Base-by-base conservation (phyloP, 1,140 invertebrate species). In the Armadillidium nasatum region DNA sequence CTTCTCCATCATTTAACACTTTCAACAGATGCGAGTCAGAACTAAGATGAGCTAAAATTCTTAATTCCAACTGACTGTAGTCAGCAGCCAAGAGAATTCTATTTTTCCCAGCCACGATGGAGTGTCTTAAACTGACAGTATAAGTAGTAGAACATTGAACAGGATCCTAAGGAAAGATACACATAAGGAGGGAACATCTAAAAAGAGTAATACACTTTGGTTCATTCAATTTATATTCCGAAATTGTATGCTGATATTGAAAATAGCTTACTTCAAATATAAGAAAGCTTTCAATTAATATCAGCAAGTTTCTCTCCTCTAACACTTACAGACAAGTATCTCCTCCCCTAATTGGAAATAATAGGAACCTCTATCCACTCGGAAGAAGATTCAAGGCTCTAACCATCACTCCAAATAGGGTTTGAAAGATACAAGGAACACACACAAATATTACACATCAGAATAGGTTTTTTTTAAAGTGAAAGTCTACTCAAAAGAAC, bases 11-110 rank as follows among this genome's bases (percentile, higher is more conserved):
- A 69, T 89, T 89, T 85, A 98, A 89, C 66, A 93, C 90, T 46
- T 86, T 83, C 43, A 89, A 86, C 11, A 98, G 84, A 45, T 88
- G 87, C n/a, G 84, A 72, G 86, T 99, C 97, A 80, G 89, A 84
- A 11, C 93, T 94, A 78, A 97, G 89, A 85, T 98, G 94, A 21
- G 96, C 93, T 79, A 99, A 87, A 76, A 99, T 90, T 80, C 97
- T 87, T 82, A 99, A 88, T 86, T 99, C 97, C 71, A 99, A 85
- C 85, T 99, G 97, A 83, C 93, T 96, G 85, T 96, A 99, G 86
- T 99, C 97, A 0, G 94, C 95, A 11, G 95, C 92, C 15, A 99
- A 83, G 19, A 98, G 85, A 15, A 87, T 76, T 45, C 84, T 84
- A 73, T 86, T 88, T 82, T 66, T 43, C 7, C 75, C n/a, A 13